A percentile compares a stretch with the other conserved stretches of the same genome.
phyloP scores from a whole-genome alignment of 2,797 vertebrate species.

The Trachops cirrhosus region DNA sequence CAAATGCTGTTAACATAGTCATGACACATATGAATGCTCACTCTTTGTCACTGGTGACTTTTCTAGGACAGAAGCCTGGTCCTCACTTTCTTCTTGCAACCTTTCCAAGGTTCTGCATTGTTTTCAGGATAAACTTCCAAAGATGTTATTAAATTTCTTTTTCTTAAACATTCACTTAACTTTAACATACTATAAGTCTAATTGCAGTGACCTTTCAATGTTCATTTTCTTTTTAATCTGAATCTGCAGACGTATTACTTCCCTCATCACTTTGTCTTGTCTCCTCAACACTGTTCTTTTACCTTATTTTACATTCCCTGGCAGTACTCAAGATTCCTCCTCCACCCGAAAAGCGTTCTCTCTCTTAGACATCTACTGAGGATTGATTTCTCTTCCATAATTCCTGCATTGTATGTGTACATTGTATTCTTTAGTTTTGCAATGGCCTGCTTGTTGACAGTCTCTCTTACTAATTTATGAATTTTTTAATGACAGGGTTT shows the following conservation, averaged over 20 bases:
- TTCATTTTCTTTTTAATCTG: neutral
- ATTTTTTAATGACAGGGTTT: neutral
- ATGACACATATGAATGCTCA: neutral
- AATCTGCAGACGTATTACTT: neutral
- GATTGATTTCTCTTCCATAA: neutral
- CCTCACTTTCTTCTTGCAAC: neutral
- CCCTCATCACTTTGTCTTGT: neutral
- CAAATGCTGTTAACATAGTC: neutral
- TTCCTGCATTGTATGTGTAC: neutral
- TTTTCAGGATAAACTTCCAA: neutral
- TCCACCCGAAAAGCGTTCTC: neutral
- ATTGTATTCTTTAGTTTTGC: neutral
- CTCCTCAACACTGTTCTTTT: neutral
- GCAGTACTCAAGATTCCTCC: neutral
- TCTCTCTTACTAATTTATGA: neutral
- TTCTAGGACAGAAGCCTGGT: neutral
- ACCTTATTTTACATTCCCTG: neutral
- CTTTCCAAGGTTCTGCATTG: neutral
- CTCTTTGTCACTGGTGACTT: neutral
- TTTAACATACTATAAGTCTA: neutral
- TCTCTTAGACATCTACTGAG: neutral
- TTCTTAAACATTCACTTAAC: neutral
- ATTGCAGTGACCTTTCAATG: neutral
- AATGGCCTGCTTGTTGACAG: neutral
- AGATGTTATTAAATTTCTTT: neutral